Percentiles rank a stretch among this genome's conserved stretches.
Conservation (phyloP, 35 echinoderm and acorn worm genomes). For the Ptychodera flava region DNA sequence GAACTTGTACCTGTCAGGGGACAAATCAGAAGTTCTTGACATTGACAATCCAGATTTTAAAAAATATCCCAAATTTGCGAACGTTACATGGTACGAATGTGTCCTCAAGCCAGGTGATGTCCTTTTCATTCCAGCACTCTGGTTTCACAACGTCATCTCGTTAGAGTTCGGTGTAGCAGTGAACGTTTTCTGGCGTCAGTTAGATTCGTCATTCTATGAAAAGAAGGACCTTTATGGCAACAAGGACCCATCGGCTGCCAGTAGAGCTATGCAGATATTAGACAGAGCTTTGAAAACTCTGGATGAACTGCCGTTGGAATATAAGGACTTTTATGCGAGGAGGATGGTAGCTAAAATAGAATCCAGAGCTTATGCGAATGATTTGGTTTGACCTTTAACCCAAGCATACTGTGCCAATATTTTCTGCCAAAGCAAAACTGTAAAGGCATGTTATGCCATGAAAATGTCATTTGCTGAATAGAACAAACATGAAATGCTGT, state of each 20-base stretch:
- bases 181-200: constrained; percentile 92
- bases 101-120: constrained; percentile 73
- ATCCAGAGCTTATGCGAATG: not conserved
- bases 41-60: constrained; percentile 86
- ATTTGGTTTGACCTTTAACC: not conserved
- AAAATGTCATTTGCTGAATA: too few relatives aligned
- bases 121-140: constrained; percentile 87
- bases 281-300: constrained; percentile 70
- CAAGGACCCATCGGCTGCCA: constrained; percentile 81
- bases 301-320: constrained; percentile 75
- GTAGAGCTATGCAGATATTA: constrained; percentile 75
- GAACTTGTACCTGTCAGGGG: constrained; percentile 83
- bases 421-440: too few relatives aligned
- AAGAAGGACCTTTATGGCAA: constrained; percentile 89
- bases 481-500: too few relatives aligned
- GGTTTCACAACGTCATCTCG: constrained; percentile 93
- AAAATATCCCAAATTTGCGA: constrained; percentile 58
- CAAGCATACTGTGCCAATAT: too few relatives aligned
- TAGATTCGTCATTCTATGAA: constrained; percentile 66
- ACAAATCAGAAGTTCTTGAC: constrained; percentile 80
- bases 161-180: constrained; percentile 88
- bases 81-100: constrained; percentile 61
- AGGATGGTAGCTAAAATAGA: constrained; percentile 53
- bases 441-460: too few relatives aligned
- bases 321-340: constrained; percentile 94